phyloP scores from a whole-genome alignment of 1,140 invertebrate genomes.

The Choristoneura fumiferana region DNA sequence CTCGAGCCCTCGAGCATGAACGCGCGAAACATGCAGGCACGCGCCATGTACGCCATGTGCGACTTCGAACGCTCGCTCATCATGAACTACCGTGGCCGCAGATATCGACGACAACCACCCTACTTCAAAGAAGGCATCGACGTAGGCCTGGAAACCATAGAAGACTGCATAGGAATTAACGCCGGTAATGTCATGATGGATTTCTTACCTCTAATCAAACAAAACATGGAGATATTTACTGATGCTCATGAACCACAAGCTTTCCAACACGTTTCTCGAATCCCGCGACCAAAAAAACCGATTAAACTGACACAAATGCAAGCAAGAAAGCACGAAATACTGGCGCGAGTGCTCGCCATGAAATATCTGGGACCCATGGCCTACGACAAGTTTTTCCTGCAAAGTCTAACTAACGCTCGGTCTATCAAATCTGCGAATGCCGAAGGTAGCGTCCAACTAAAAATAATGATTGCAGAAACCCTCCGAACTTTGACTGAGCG shows the following conservation, averaged over 20 bases:
- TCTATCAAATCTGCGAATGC: slow-evolving; percentile 74
- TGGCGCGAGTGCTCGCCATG: slow-evolving; percentile 73
- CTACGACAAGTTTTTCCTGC: slow-evolving; percentile 77
- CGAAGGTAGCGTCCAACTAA: slow-evolving; percentile 63
- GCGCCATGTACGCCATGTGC: slow-evolving; percentile 77
- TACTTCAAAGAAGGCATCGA: slow-evolving; percentile 78
- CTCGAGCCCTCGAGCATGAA: slow-evolving; percentile 70
- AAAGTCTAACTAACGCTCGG: slow-evolving; percentile 59
- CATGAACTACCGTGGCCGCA: slow-evolving; percentile 68
- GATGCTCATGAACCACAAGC: slow-evolving; percentile 53
- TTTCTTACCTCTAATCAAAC: slow-evolving; percentile 65
- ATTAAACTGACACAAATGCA: slow-evolving; percentile 65
- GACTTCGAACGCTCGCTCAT: slow-evolving; percentile 79
- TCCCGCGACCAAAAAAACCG: slow-evolving; percentile 56
- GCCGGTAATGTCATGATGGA: slow-evolving; percentile 67
- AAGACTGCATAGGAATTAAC: slow-evolving; percentile 67
- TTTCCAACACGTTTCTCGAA: slow-evolving; percentile 54
- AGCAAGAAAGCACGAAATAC: slow-evolving; percentile 68
- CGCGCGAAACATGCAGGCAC: slow-evolving; percentile 74
- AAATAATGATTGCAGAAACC: slow-evolving; percentile 61
- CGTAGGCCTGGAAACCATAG: slow-evolving; percentile 69
- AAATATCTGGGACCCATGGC: slow-evolving; percentile 79
- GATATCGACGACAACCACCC: slow-evolving; percentile 74
- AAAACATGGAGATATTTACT: slow-evolving; percentile 47
- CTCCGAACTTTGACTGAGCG: slow-evolving; percentile 70